These are phyloP conservation scores for Phaedon cochleariae DNA, from an alignment of 2,888 invertebrate genomes.

Conservation along the genomic window DNA sequence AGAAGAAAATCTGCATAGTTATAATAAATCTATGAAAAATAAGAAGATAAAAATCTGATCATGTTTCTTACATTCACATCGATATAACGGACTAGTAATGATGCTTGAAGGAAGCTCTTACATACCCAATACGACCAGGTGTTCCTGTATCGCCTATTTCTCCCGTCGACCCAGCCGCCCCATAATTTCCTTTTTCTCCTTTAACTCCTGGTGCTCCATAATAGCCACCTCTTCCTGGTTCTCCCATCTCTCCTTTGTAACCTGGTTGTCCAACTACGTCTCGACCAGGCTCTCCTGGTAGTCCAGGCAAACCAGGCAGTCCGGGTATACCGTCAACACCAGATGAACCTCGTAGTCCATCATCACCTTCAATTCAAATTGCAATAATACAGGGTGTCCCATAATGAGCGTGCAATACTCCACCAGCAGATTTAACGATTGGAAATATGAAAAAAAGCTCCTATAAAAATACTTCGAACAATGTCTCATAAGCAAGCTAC, in stretches of 20 bases:
- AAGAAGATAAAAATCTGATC: too few species aligned
- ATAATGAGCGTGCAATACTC: too few species aligned
- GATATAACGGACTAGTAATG: too few species aligned
- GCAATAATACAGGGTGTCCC: neutral
- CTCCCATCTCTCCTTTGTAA: conserved; percentile 63
- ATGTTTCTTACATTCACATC: too few species aligned
- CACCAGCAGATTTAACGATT: too few species aligned
- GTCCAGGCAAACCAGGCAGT: conserved; percentile 64
- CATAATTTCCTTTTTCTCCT: conserved; percentile 69
- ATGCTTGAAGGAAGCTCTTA: neutral
- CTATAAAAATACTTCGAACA: too few species aligned
- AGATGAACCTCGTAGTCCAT: conserved; percentile 47
- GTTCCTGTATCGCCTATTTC: conserved; percentile 60
- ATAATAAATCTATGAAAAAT: too few species aligned
- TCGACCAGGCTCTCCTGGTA: conserved; percentile 53
- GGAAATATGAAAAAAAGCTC: too few species aligned
- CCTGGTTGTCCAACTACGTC: conserved; percentile 69
- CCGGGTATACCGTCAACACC: conserved; percentile 48
- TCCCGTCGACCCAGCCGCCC: conserved; percentile 63
- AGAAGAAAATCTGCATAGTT: too few species aligned
- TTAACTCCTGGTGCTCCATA: conserved; percentile 71
- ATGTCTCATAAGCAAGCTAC: too few species aligned
- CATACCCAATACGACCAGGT: conserved; percentile 64
- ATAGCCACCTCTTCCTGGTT: conserved; percentile 67
- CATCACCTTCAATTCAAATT: conserved; percentile 51